Percentiles rank a stretch among this genome's conserved stretches.
These are phyloP conservation scores for Gryon sp. DNA, from an alignment of 1,140 invertebrate genomes.

Conservation along the genomic window DNA sequence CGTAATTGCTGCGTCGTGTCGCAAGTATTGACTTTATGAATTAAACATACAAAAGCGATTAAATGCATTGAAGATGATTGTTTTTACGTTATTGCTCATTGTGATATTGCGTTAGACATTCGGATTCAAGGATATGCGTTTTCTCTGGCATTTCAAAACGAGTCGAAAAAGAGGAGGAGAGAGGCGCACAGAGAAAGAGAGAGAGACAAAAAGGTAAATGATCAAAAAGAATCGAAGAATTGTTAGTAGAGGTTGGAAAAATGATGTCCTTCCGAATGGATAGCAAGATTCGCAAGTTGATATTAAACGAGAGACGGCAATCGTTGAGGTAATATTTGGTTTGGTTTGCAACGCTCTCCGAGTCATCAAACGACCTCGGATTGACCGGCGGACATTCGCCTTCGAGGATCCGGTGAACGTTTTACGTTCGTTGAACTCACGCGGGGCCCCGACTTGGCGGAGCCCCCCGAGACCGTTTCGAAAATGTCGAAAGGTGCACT, in stretches of 20 bases:
- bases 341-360: constrained; percentile 36
- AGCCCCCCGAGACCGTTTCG: constrained; percentile 58
- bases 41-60: constrained; percentile 48
- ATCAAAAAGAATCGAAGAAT: too few species aligned
- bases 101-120: constrained; percentile 42
- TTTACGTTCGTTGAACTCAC: constrained; percentile 63
- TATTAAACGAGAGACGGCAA: constrained; percentile 8
- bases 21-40: constrained; percentile 41
- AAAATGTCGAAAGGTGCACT: constrained; percentile 63
- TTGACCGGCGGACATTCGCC: constrained; percentile 63
- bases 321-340: constrained; percentile 18
- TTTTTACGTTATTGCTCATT: constrained; percentile 48
- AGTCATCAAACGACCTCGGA: constrained; percentile 63
- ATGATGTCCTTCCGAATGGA: too few species aligned
- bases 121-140: constrained; percentile 42
- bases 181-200: too few species aligned
- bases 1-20: constrained; percentile 17
- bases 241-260: too few species aligned
- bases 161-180: background rate
- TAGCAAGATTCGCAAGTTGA: background rate
- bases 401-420: constrained; percentile 63
- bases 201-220: background rate
- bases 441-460: constrained; percentile 34
- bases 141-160: constrained; percentile 35
- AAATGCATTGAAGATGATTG: constrained; percentile 48